Evolutionary conservation across 2,113 vertebrate species (phyloP).

Genomic region (Passer domesticus): DNA sequence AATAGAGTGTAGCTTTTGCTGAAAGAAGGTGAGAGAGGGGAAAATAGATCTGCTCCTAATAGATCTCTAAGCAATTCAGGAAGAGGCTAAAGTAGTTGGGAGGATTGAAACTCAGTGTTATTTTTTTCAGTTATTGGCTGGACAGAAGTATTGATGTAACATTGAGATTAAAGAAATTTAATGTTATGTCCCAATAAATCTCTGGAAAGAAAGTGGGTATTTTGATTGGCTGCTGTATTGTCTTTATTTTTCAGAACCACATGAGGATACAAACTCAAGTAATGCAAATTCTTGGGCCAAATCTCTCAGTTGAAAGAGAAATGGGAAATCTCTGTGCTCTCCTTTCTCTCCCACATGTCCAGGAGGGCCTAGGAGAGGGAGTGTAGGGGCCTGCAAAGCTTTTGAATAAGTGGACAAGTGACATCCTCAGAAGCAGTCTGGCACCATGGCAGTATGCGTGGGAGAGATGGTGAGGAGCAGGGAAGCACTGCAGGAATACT

Average conservation of each 20-base stretch:
- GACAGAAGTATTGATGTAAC: not conserved
- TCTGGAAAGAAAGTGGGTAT: not conserved
- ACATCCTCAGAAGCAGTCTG: not conserved
- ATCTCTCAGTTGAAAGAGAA: not conserved
- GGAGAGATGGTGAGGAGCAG: not conserved
- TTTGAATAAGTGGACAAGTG: not conserved
- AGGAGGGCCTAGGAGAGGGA: not conserved
- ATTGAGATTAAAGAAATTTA: not conserved
- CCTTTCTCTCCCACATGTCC: accelerated
- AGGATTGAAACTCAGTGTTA: not conserved
- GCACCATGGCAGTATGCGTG: accelerated
- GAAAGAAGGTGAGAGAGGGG: not conserved
- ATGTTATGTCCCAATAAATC: not conserved
- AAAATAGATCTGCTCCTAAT: not conserved
- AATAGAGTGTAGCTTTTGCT: not conserved
- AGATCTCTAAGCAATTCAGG: not conserved
- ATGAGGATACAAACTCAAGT: not conserved
- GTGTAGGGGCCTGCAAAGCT: not conserved
- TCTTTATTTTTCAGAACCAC: not conserved
- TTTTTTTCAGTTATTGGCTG: not conserved
- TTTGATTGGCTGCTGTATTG: not conserved
- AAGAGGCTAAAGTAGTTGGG: not conserved
- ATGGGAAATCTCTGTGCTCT: not conserved
- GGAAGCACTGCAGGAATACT: accelerated
- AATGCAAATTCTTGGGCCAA: not conserved